A percentile compares a stretch with the other conserved stretches of the same genome.
These are phyloP conservation scores for Nebria salina DNA, from an alignment of 2,888 invertebrate species.

Conservation along the genomic window DNA sequence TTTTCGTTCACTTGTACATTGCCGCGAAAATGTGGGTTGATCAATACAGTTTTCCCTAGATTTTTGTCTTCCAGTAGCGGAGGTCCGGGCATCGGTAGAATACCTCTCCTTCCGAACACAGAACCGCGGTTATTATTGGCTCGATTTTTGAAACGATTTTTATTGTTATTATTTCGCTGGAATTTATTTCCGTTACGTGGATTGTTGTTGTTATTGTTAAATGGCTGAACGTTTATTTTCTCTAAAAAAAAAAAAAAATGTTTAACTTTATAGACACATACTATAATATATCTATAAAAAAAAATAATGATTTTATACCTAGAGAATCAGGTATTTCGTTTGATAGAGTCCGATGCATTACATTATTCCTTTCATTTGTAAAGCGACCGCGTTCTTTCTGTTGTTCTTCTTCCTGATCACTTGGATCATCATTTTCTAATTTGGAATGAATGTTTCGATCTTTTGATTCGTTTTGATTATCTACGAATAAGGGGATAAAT, in stretches of 20 bases:
- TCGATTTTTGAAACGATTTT: slow-evolving; percentile 37
- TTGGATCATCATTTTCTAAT: slow-evolving; percentile 44
- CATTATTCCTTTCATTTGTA: slow-evolving; percentile 50
- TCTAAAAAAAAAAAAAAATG: slow-evolving; percentile 22
- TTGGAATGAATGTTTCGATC: not conserved
- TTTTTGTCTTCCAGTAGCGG: not conserved
- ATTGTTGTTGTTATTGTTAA: slow-evolving; percentile 18
- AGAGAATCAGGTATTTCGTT: slow-evolving; percentile 49
- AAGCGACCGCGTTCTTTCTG: slow-evolving; percentile 50
- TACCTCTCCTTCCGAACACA: slow-evolving; percentile 35
- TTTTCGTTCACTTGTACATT: slow-evolving; percentile 67
- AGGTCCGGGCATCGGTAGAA: slow-evolving; percentile 21
- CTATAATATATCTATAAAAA: too few species aligned
- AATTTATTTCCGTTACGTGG: slow-evolving; percentile 28
- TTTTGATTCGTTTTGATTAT: not conserved
- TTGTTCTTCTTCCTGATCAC: slow-evolving; percentile 48
- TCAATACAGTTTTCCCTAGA: slow-evolving; percentile 70
- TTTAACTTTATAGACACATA: slow-evolving; percentile 18
- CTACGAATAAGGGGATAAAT: not conserved
- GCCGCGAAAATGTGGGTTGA: slow-evolving; percentile 75
- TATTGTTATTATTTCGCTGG: slow-evolving; percentile 19
- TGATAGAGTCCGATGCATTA: slow-evolving; percentile 41
- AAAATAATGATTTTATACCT: slow-evolving; percentile 31
- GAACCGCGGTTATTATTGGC: slow-evolving; percentile 30
- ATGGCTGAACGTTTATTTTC: slow-evolving; percentile 27